Evolutionary conservation across 1,140 invertebrate species (phyloP).

Genomic region (Schmidtea mediterranea): DNA sequence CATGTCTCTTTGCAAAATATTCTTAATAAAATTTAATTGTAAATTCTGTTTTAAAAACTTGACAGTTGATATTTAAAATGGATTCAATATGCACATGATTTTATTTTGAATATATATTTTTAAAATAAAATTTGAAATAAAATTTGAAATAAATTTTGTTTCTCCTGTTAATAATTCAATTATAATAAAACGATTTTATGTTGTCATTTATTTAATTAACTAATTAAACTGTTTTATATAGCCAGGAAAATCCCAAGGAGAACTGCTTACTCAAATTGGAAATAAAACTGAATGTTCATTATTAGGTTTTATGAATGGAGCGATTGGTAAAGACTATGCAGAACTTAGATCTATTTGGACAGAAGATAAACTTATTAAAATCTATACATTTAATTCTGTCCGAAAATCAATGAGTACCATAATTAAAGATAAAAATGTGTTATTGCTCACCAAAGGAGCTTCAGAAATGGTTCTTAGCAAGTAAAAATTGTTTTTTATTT

Average conservation of each 20-base stretch:
- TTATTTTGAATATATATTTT: no score
- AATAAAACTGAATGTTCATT: conserved; percentile 97
- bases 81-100: no score
- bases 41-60: no score
- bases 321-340: conserved; percentile 67
- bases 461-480: conserved; percentile 96
- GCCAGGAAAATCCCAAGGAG: neutral
- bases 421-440: conserved; percentile 43
- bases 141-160: no score
- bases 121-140: no score
- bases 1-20: no score
- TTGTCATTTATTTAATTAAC: no score
- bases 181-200: no score
- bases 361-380: conserved; percentile 60
- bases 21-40: no score
- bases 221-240: neutral
- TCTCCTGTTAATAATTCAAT: no score
- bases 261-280: conserved; percentile 57
- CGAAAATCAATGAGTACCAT: conserved; percentile 96
- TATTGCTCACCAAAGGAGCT: conserved; percentile 87
- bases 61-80: no score
- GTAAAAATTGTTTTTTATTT: no score
- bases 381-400: conserved; percentile 95
- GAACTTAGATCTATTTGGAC: conserved; percentile 53
- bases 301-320: conserved; percentile 59